Evolutionary conservation across 2,797 vertebrate species (phyloP).

Genomic region (Galago senegalensis): DNA sequence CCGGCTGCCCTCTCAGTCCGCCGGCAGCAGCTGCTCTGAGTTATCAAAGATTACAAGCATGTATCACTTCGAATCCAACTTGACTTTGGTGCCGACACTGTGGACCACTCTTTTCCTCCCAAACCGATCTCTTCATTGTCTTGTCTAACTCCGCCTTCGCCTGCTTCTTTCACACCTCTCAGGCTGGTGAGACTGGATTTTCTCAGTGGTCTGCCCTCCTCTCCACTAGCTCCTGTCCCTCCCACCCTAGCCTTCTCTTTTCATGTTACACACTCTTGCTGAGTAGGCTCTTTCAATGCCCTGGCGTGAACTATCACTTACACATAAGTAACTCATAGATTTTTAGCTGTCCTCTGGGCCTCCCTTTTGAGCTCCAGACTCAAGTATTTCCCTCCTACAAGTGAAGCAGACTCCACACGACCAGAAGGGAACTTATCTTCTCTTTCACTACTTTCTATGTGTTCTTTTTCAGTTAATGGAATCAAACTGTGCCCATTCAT

Average conservation of each 20-base stretch:
- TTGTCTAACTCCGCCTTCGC: background rate
- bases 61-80: background rate
- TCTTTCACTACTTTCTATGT: background rate
- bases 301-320: background rate
- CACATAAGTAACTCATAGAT: background rate
- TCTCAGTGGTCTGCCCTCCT: too few species aligned
- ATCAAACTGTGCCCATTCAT: background rate
- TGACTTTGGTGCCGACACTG: background rate
- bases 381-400: background rate
- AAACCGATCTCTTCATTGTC: background rate
- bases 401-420: background rate
- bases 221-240: background rate
- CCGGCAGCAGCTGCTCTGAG: background rate
- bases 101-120: background rate
- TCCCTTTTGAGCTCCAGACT: background rate
- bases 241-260: background rate
- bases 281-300: background rate
- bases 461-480: background rate
- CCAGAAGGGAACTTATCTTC: background rate
- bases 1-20: background rate
- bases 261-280: background rate
- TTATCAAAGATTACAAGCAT: background rate
- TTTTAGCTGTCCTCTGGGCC: background rate
- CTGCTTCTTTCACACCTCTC: background rate
- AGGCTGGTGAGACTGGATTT: background rate